Evolutionary conservation across 2,113 vertebrate species (phyloP).

Genomic region (Speoplatyrhinus poulsoni): DNA sequence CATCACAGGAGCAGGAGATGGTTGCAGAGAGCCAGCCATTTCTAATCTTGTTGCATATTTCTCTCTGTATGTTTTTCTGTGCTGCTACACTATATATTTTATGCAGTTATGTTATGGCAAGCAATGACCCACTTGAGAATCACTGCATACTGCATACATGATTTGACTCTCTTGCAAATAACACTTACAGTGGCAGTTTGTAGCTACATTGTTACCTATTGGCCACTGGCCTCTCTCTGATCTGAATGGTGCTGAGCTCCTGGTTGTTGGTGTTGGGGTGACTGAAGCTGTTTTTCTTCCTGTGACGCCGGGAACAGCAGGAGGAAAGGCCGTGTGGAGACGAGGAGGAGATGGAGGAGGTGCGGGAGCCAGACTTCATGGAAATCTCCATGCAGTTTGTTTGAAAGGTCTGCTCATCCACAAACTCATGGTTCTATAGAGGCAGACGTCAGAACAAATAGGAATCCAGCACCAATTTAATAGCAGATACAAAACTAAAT

Average conservation of each 20-base stretch:
- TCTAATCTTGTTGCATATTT: too few relatives aligned
- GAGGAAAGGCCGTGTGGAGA: constrained; percentile 88
- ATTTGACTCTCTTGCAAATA: too few relatives aligned
- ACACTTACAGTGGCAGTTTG: too few relatives aligned
- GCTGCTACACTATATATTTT: too few relatives aligned
- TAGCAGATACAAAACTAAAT: too few relatives aligned
- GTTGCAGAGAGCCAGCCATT: too few relatives aligned
- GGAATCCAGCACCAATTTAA: too few relatives aligned
- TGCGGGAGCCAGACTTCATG: constrained; percentile 82
- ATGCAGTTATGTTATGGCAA: too few relatives aligned
- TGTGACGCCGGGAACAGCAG: constrained; percentile 92
- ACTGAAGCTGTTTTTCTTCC: constrained; percentile 93
- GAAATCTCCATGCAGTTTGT: constrained; percentile 94
- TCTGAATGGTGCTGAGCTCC: constrained; percentile 87
- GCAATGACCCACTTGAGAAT: too few relatives aligned
- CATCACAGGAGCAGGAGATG: too few relatives aligned
- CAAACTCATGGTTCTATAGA: constrained; percentile 93
- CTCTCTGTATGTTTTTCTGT: too few relatives aligned
- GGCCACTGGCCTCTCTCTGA: constrained; percentile 64
- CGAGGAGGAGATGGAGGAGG: constrained; percentile 86
- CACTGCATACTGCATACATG: too few relatives aligned
- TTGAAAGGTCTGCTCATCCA: constrained; percentile 97
- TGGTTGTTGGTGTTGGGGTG: constrained; percentile 91
- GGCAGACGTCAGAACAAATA: background rate
- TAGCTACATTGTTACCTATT: constrained; percentile 45